Percentiles rank a stretch among this genome's conserved stretches.
phyloP scores from a whole-genome alignment of 2,797 vertebrate genomes.

The Eupleurogrammus muticus region DNA sequence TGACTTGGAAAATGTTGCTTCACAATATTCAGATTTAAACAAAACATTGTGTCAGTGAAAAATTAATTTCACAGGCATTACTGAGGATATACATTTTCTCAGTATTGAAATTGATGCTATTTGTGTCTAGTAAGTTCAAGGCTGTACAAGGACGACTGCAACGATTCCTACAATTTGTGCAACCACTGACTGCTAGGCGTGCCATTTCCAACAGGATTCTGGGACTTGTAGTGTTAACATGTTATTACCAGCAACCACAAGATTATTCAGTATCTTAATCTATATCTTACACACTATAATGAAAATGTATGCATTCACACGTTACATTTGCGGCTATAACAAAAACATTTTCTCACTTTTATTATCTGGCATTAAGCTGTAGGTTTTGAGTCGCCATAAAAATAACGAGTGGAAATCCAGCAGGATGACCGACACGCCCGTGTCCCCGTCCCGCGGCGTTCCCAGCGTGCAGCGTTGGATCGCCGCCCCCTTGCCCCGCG shows the following conservation, averaged over 20 bases:
- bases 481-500: constrained; percentile 55
- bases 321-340: no score
- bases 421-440: constrained; percentile 5
- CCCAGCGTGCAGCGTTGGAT: constrained; percentile 69
- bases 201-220: background rate
- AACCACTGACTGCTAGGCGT: background rate
- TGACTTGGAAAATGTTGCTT: background rate
- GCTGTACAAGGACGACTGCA: background rate
- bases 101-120: background rate
- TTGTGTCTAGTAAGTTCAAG: background rate
- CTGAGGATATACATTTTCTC: no score
- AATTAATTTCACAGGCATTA: background rate
- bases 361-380: no score
- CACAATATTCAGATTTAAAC: background rate
- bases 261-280: no score
- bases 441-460: constrained; percentile 41
- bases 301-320: no score
- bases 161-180: background rate
- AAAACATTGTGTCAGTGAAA: background rate
- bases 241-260: background rate
- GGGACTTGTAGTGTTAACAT: background rate
- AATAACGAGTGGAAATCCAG: constrained; percentile 22
- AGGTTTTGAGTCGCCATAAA: background rate
- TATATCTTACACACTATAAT: no score
- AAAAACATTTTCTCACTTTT: no score